phyloP scores from a whole-genome alignment of 1,140 invertebrate species.

The Uloborus diversus region DNA sequence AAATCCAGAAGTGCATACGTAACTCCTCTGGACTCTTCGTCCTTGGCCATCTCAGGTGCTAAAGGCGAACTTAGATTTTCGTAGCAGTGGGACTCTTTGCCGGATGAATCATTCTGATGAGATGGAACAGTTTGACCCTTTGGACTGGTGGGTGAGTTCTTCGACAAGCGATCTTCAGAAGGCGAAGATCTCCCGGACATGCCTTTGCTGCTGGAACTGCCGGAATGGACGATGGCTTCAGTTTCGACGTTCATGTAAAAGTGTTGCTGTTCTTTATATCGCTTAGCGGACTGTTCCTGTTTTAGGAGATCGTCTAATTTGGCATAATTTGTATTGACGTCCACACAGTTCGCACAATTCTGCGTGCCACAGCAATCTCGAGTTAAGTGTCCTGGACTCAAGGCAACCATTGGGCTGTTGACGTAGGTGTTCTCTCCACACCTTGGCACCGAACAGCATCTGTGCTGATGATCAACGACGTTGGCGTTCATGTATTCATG shows the following conservation, averaged over 20 bases:
- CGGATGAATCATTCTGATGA: no score
- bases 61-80: slow-evolving; percentile 39
- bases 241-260: slow-evolving; percentile 75
- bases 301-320: slow-evolving; percentile 65
- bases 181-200: slow-evolving; percentile 70
- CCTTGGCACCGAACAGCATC: neutral
- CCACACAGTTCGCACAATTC: slow-evolving; percentile 54
- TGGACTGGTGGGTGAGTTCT: slow-evolving; percentile 62
- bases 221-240: slow-evolving; percentile 67
- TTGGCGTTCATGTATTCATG: slow-evolving; percentile 33
- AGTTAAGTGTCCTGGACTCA: slow-evolving; percentile 17
- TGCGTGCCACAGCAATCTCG: neutral
- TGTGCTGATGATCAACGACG: neutral
- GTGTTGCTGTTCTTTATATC: slow-evolving; percentile 64
- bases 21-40: slow-evolving; percentile 64
- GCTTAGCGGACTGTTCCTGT: slow-evolving; percentile 59
- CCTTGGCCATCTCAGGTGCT: slow-evolving; percentile 37
- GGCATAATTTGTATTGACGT: slow-evolving; percentile 68
- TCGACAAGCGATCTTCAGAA: slow-evolving; percentile 76
- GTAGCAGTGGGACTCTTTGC: slow-evolving; percentile 57
- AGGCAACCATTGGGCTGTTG: slow-evolving; percentile 21
- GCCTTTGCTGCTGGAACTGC: slow-evolving; percentile 7
- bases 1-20: slow-evolving; percentile 77
- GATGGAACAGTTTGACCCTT: no score
- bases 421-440: slow-evolving; percentile 29